A percentile compares a stretch with the other conserved stretches of the same genome.
Evolutionary conservation across 2,113 vertebrate species (phyloP).

Genomic region (Pogonocichla stellata): DNA sequence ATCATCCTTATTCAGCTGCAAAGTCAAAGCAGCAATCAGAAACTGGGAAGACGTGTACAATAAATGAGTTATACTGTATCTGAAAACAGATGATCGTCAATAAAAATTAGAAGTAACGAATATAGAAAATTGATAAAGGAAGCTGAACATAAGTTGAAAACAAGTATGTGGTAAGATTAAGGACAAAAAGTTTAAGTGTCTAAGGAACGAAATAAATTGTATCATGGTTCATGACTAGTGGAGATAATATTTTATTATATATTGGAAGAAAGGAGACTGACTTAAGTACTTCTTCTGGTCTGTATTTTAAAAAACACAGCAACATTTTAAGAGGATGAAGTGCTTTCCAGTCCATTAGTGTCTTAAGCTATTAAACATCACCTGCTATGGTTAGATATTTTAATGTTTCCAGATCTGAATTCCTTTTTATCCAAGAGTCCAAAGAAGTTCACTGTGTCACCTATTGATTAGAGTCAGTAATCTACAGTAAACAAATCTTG

Average conservation of each 20-base stretch:
- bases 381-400: background rate
- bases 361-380: background rate
- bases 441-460: background rate
- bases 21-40: conserved; percentile 54
- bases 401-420: background rate
- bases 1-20: conserved; percentile 28
- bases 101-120: background rate
- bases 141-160: background rate
- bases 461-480: background rate
- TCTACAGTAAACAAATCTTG: background rate
- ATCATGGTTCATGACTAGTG: background rate
- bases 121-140: background rate
- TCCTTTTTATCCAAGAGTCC: background rate
- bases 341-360: background rate
- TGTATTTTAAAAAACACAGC: background rate
- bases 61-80: background rate
- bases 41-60: background rate
- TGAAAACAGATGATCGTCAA: background rate
- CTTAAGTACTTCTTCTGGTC: background rate
- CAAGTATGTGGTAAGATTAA: background rate
- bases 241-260: background rate
- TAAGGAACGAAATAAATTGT: background rate
- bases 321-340: background rate
- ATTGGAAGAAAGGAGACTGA: background rate
- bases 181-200: background rate